These are phyloP conservation scores for Dreissena rostriformis DNA, from an alignment of 1,140 invertebrate species.

Conservation along the genomic window DNA sequence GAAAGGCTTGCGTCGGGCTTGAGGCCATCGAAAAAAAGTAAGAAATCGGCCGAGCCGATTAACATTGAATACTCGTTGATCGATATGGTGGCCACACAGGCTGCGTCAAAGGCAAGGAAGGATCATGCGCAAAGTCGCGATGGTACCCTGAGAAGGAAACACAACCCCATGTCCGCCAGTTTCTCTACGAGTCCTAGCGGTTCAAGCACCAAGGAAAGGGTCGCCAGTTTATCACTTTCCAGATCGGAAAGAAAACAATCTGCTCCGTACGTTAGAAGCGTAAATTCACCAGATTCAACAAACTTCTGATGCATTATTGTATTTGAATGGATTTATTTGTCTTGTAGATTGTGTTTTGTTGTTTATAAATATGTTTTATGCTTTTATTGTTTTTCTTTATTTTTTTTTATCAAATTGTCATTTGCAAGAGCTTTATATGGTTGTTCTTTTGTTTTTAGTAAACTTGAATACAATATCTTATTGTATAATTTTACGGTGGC, in stretches of 20 bases:
- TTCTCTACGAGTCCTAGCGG: neutral
- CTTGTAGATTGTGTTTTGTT: too few species aligned
- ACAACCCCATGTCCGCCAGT: neutral
- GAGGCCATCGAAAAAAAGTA: slow-evolving; percentile 48
- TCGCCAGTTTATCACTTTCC: neutral
- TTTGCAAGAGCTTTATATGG: too few species aligned
- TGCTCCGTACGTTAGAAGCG: neutral
- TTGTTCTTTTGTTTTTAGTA: too few species aligned
- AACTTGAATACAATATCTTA: too few species aligned
- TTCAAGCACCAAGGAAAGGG: slow-evolving; percentile 24
- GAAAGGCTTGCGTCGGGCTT: slow-evolving; percentile 19
- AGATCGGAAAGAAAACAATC: slow-evolving; percentile 26
- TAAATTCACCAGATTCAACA: too few species aligned
- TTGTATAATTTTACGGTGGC: too few species aligned
- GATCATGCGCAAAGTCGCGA: slow-evolving; percentile 76
- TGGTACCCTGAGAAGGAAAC: slow-evolving; percentile 58
- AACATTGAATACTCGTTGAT: slow-evolving; percentile 77
- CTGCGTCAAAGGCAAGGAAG: slow-evolving; percentile 70
- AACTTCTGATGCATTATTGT: too few species aligned
- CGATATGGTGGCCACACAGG: slow-evolving; percentile 76
- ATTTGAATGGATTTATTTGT: too few species aligned
- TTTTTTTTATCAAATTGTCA: too few species aligned
- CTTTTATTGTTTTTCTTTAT: too few species aligned
- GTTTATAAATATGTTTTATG: too few species aligned
- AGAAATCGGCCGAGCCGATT: slow-evolving; percentile 58